A percentile compares a stretch with the other conserved stretches of the same genome.
These are phyloP conservation scores for Mythimna loreyi DNA, from an alignment of 2,888 invertebrate species.

Conservation along the genomic window DNA sequence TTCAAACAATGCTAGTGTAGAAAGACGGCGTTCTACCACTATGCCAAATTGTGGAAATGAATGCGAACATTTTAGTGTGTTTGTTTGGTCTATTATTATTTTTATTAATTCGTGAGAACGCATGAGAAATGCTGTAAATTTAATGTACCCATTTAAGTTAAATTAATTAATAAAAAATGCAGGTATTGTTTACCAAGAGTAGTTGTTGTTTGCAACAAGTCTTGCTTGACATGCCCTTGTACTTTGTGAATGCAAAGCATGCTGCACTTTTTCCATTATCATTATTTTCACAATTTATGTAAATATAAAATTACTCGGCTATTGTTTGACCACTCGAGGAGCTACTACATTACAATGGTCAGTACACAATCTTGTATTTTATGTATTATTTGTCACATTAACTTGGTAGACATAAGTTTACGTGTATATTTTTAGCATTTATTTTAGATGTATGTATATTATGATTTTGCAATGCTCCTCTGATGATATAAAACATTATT, in stretches of 20 bases:
- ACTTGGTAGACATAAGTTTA: slow-evolving; percentile 70
- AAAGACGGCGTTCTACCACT: slow-evolving; percentile 50
- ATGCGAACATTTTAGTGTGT: slow-evolving; percentile 46
- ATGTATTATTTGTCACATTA: slow-evolving; percentile 70
- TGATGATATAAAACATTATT: slow-evolving; percentile 51
- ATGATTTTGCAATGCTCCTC: slow-evolving; percentile 70
- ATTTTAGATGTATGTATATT: slow-evolving; percentile 81
- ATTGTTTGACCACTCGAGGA: slow-evolving; percentile 54
- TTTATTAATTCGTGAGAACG: slow-evolving; percentile 31
- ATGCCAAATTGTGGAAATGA: slow-evolving; percentile 59
- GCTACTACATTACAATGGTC: slow-evolving; percentile 60
- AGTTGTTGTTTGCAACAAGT: slow-evolving; percentile 43
- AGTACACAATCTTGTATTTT: slow-evolving; percentile 67
- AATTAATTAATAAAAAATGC: slow-evolving; percentile 43
- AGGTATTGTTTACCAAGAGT: slow-evolving; percentile 43
- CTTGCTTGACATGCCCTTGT: slow-evolving; percentile 26
- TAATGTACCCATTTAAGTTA: slow-evolving; percentile 26
- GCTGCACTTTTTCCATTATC: slow-evolving; percentile 46
- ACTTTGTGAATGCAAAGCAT: slow-evolving; percentile 52
- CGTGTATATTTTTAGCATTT: slow-evolving; percentile 81
- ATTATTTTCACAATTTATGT: slow-evolving; percentile 56
- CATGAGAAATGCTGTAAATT: slow-evolving; percentile 30
- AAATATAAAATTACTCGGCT: slow-evolving; percentile 58
- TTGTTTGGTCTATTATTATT: slow-evolving; percentile 49
- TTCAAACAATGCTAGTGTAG: slow-evolving; percentile 52